Percentiles rank a stretch among this genome's conserved stretches.
Conservation (phyloP, 2,797 vertebrate species). For the Protosalanx chinensis region DNA sequence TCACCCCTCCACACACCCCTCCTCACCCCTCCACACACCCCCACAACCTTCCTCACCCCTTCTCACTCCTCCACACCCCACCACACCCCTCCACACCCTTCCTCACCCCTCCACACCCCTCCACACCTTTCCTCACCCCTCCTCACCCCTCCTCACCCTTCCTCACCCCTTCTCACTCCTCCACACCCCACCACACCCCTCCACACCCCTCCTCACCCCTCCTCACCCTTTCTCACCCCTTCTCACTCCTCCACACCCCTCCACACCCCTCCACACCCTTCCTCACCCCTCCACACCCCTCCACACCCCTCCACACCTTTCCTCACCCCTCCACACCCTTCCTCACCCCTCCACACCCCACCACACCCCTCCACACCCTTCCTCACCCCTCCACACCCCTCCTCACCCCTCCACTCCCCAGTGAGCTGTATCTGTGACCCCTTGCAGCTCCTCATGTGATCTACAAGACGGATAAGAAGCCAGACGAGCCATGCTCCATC, state of each 20-base stretch:
- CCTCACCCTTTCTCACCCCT: too few relatives aligned
- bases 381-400: too few relatives aligned
- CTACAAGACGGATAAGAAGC: constrained; percentile 88
- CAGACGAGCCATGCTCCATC: constrained; percentile 90
- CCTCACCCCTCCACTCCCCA: background rate
- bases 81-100: too few relatives aligned
- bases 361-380: background rate
- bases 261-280: background rate
- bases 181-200: background rate
- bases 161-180: background rate
- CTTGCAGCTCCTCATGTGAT: constrained; percentile 84
- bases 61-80: background rate
- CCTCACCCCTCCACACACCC: too few relatives aligned
- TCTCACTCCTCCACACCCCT: background rate
- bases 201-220: too few relatives aligned
- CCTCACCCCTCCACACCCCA: background rate
- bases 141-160: too few relatives aligned
- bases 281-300: background rate
- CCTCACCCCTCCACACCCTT: background rate
- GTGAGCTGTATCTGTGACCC: background rate
- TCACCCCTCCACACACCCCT: too few relatives aligned
- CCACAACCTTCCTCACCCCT: too few relatives aligned
- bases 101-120: background rate
- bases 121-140: background rate
- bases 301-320: background rate